phyloP scores from a whole-genome alignment of 2,113 vertebrate genomes.

The Phyllopteryx taeniolatus region DNA sequence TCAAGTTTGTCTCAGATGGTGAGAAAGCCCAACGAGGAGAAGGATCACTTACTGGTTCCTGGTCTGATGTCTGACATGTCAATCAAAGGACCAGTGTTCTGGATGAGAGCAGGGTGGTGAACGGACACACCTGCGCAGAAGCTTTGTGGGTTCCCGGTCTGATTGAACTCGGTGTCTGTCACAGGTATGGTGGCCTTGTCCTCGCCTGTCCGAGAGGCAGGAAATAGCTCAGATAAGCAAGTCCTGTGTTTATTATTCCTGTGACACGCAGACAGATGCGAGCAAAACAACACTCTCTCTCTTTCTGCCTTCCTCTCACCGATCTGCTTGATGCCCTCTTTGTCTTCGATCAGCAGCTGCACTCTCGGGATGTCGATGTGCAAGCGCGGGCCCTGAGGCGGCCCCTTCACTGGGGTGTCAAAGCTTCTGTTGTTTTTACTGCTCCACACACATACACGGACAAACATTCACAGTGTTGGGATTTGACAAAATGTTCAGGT shows the following conservation, averaged over 20 bases:
- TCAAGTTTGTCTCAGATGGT: slow-evolving; percentile 2
- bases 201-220: slow-evolving; percentile 76
- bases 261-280: slow-evolving; percentile 1
- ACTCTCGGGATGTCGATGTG: slow-evolving; percentile 98
- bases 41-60: slow-evolving; percentile 86
- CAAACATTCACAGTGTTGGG: slow-evolving; percentile 19
- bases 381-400: slow-evolving; percentile 92
- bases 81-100: slow-evolving; percentile 95
- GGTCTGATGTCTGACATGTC: slow-evolving; percentile 99
- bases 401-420: slow-evolving; percentile 97
- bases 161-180: slow-evolving; percentile 94
- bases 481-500: slow-evolving; percentile 4
- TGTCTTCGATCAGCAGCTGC: slow-evolving; percentile 97
- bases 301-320: slow-evolving; percentile 73
- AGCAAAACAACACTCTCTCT: slow-evolving; percentile 11
- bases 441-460: slow-evolving; percentile 41
- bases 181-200: slow-evolving; percentile 97
- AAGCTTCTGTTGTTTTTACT: slow-evolving; percentile 99
- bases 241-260: not conserved
- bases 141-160: slow-evolving; percentile 95
- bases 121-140: slow-evolving; percentile 96
- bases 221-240: not conserved
- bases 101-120: slow-evolving; percentile 94
- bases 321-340: slow-evolving; percentile 98
- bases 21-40: slow-evolving; percentile 12